Conservation (phyloP, 2,797 vertebrate genomes). For the Crenuchus spilurus region DNA sequence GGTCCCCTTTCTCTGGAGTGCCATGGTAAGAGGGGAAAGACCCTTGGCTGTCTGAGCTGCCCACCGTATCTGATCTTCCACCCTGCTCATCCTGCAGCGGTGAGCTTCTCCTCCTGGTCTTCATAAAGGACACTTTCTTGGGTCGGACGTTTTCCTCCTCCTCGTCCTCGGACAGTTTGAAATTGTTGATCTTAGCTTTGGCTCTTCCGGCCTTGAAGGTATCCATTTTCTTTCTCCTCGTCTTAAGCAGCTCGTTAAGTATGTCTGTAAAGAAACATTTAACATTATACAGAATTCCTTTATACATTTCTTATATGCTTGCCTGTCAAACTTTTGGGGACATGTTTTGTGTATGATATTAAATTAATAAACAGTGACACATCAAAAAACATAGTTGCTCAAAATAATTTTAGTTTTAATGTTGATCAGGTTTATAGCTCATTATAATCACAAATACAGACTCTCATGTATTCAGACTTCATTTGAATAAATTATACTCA, state of each 20-base stretch:
- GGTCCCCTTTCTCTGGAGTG: conserved; percentile 35
- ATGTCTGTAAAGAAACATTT: conserved; percentile 67
- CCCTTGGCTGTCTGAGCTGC: conserved; percentile 20
- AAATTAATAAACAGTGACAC: no score
- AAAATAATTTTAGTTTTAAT: no score
- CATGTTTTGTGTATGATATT: background rate
- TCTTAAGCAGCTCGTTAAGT: conserved; percentile 69
- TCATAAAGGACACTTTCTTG: conserved; percentile 79
- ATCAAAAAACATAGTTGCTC: no score
- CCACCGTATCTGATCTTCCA: background rate
- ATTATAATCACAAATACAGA: no score
- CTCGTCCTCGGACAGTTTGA: conserved; percentile 78
- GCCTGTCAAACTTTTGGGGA: no score
- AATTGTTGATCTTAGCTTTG: conserved; percentile 73
- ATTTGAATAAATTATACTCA: no score
- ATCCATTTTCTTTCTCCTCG: conserved; percentile 67
- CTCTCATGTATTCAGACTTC: no score
- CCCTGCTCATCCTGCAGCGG: conserved; percentile 11
- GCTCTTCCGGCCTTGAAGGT: conserved; percentile 64
- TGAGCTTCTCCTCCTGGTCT: conserved; percentile 66
- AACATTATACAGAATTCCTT: background rate
- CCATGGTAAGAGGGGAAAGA: conserved; percentile 51
- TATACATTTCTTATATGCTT: background rate
- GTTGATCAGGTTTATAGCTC: no score
- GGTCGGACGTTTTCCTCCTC: conserved; percentile 70